Percentiles rank a stretch among this genome's conserved stretches.
These are phyloP conservation scores for Germaria angustata DNA, from an alignment of 2,888 invertebrate species.

Conservation along the genomic window DNA sequence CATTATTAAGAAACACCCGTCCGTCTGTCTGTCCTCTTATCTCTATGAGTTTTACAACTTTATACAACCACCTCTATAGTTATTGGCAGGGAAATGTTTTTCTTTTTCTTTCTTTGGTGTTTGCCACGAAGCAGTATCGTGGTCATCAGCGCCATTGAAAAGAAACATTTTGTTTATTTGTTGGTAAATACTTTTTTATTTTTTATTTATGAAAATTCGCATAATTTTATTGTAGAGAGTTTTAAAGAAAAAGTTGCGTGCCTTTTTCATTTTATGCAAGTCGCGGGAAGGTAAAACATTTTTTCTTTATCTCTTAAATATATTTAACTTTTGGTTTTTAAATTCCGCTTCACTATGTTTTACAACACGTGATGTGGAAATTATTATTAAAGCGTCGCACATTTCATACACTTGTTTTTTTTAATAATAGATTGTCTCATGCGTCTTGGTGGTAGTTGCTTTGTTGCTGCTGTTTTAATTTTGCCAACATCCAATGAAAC, in stretches of 20 bases:
- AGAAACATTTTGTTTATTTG: constrained; percentile 6
- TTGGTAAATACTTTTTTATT: background rate
- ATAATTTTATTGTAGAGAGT: constrained; percentile 23
- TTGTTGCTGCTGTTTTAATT: constrained; percentile 5
- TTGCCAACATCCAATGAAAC: constrained; percentile 44
- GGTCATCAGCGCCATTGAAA: constrained; percentile 32
- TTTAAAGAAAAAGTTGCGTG: constrained; percentile 55
- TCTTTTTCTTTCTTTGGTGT: background rate
- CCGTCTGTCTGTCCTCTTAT: background rate
- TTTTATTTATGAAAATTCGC: background rate
- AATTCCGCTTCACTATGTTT: constrained; percentile 29
- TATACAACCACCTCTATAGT: constrained; percentile 6
- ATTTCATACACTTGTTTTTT: constrained; percentile 9
- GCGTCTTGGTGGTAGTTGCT: background rate
- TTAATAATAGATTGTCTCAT: constrained; percentile 38
- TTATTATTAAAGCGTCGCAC: constrained; percentile 48
- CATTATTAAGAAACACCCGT: background rate
- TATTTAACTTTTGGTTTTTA: constrained; percentile 39
- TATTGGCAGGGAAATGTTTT: background rate
- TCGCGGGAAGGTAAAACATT: constrained; percentile 3
- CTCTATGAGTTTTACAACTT: background rate
- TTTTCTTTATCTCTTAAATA: background rate
- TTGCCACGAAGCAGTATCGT: constrained; percentile 7
- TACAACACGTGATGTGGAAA: constrained; percentile 64
- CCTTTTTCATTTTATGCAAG: constrained; percentile 17